phyloP scores from a whole-genome alignment of 2,888 invertebrate species.

The Disparrhopalites patrizii region DNA sequence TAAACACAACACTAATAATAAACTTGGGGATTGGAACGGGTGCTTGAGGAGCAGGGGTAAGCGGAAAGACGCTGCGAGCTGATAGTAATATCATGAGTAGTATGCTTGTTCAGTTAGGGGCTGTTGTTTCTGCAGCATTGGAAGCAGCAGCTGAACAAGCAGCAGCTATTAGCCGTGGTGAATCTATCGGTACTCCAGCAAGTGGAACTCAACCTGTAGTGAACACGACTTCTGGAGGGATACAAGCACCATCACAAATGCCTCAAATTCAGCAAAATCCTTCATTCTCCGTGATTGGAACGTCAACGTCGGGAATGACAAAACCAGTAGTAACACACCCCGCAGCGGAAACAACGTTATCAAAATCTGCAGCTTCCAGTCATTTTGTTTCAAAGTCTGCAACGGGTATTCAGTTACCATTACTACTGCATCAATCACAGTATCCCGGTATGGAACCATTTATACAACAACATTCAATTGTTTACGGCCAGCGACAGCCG shows the following conservation, averaged over 20 bases:
- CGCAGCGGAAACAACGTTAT: too few relatives aligned
- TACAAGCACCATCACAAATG: background rate
- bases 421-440: slow-evolving; percentile 13
- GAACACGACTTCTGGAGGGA: background rate
- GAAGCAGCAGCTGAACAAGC: slow-evolving; percentile 40
- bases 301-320: too few relatives aligned
- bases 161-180: slow-evolving; percentile 28
- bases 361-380: background rate
- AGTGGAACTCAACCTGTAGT: too few relatives aligned
- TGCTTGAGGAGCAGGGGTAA: background rate
- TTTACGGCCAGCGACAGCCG: background rate
- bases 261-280: too few relatives aligned
- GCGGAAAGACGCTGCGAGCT: too few relatives aligned
- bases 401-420: slow-evolving; percentile 15
- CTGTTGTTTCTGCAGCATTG: slow-evolving; percentile 48
- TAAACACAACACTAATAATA: background rate
- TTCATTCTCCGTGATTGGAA: too few relatives aligned
- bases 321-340: background rate
- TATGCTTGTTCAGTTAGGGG: slow-evolving; percentile 50
- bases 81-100: too few relatives aligned
- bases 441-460: slow-evolving; percentile 8
- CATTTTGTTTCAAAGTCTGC: slow-evolving; percentile 10
- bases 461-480: slow-evolving; percentile 12
- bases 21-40: background rate
- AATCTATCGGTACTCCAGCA: slow-evolving; percentile 12